A percentile compares a stretch with the other conserved stretches of the same genome.
These are phyloP conservation scores for Sanderia malayensis DNA, from an alignment of 30 jellyfish, hydroid and myxozoan genomes.

Conservation along the genomic window DNA sequence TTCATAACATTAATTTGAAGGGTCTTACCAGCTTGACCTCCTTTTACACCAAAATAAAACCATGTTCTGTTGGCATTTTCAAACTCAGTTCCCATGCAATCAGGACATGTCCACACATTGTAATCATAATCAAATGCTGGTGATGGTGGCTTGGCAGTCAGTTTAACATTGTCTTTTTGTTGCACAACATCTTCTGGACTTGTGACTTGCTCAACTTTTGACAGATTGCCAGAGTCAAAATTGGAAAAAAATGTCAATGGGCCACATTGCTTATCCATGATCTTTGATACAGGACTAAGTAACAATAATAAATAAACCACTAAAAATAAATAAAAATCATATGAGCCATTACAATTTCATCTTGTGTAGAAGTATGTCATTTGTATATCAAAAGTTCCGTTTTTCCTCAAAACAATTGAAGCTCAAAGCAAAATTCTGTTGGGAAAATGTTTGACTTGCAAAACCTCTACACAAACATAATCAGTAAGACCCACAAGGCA, in stretches of 20 bases:
- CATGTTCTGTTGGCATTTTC: slow-evolving; percentile 90
- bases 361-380: too few species aligned
- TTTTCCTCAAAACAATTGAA: too few species aligned
- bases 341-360: too few species aligned
- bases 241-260: slow-evolving; percentile 55
- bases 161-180: not conserved
- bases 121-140: slow-evolving; percentile 50
- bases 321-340: too few species aligned
- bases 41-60: slow-evolving; percentile 87
- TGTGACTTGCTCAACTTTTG: slow-evolving; percentile 61
- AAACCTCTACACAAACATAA: too few species aligned
- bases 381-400: too few species aligned
- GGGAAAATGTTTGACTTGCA: too few species aligned
- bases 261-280: slow-evolving; percentile 62
- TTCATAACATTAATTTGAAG: slow-evolving; percentile 67
- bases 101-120: slow-evolving; percentile 93
- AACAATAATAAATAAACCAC: too few species aligned
- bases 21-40: slow-evolving; percentile 52
- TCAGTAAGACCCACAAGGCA: too few species aligned
- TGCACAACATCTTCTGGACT: not conserved
- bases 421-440: too few species aligned
- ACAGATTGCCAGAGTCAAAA: slow-evolving; percentile 84
- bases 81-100: slow-evolving; percentile 75
- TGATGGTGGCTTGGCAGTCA: not conserved
- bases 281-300: too few species aligned